A percentile compares a stretch with the other conserved stretches of the same genome.
These are phyloP conservation scores for Homarus gammarus DNA, from an alignment of 2,888 invertebrate species.

Conservation along the genomic window DNA sequence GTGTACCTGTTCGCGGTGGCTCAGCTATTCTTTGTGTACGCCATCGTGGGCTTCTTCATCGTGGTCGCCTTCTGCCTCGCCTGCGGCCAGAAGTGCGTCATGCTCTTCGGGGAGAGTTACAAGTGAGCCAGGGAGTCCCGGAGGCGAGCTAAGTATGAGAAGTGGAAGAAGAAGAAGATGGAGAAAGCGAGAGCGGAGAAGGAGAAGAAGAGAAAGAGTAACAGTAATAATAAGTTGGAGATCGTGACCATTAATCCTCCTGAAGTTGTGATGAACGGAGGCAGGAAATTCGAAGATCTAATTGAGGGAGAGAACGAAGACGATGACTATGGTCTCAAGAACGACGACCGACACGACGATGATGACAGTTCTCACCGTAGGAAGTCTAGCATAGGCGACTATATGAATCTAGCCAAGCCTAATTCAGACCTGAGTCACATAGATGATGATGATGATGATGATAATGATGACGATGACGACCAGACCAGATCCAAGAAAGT, in stretches of 20 bases:
- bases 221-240: too few relatives aligned
- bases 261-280: constrained; percentile 8
- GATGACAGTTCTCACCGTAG: not conserved
- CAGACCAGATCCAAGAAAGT: not conserved
- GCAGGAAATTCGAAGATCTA: not conserved
- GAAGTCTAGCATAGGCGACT: not conserved
- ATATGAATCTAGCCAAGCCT: not conserved
- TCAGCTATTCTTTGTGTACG: constrained; percentile 87
- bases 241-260: too few relatives aligned
- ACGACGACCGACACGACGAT: too few relatives aligned
- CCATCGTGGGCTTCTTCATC: constrained; percentile 82
- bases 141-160: not conserved
- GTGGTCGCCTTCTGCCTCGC: constrained; percentile 83
- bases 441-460: not conserved
- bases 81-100: constrained; percentile 86
- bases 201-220: not conserved
- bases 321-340: not conserved
- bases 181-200: not conserved
- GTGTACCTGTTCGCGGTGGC: constrained; percentile 88
- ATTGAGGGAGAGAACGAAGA: not conserved
- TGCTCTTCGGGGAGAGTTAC: constrained; percentile 81
- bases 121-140: constrained; percentile 76
- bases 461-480: not conserved
- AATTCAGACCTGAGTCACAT: not conserved
- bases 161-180: not conserved